Percentiles rank a stretch among this genome's conserved stretches.
Conservation (phyloP, 2,797 vertebrate species). For the Brachymystax lenok region DNA sequence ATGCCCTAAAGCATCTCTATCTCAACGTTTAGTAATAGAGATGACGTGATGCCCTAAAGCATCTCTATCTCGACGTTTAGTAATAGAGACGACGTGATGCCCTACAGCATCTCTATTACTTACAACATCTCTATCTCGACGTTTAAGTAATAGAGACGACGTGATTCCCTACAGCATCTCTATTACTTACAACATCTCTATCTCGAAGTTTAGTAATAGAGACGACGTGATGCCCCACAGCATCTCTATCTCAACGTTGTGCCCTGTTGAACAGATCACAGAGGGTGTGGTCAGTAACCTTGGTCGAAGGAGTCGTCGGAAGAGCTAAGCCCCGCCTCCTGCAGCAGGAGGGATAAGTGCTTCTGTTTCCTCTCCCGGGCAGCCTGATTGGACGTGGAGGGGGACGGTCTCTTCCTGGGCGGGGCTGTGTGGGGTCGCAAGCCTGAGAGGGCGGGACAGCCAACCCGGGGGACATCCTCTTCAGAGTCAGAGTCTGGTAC, state of each 20-base stretch:
- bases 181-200: not conserved
- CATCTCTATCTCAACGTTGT: not conserved
- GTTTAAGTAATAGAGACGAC: not conserved
- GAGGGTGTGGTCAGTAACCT: slow-evolving; percentile 90
- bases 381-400: slow-evolving; percentile 70
- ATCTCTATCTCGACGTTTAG: not conserved
- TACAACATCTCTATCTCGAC: too few species aligned
- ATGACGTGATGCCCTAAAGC: not conserved
- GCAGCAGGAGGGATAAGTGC: slow-evolving; percentile 92
- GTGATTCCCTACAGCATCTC: not conserved
- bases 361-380: slow-evolving; percentile 88
- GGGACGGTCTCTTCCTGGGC: slow-evolving; percentile 75
- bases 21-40: too few species aligned
- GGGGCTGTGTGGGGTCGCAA: slow-evolving; percentile 60
- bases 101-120: too few species aligned
- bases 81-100: too few species aligned
- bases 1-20: not conserved
- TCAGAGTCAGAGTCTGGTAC: slow-evolving; percentile 94
- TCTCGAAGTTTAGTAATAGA: not conserved
- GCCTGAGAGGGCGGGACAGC: slow-evolving; percentile 83
- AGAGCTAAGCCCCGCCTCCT: slow-evolving; percentile 89
- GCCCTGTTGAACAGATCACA: not conserved
- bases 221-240: too few species aligned
- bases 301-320: slow-evolving; percentile 98
- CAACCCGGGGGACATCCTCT: slow-evolving; percentile 83